These are phyloP conservation scores for Isaurus tuberculatus DNA, from an alignment of 92 coral and sea anemone species.

Conservation along the genomic window DNA sequence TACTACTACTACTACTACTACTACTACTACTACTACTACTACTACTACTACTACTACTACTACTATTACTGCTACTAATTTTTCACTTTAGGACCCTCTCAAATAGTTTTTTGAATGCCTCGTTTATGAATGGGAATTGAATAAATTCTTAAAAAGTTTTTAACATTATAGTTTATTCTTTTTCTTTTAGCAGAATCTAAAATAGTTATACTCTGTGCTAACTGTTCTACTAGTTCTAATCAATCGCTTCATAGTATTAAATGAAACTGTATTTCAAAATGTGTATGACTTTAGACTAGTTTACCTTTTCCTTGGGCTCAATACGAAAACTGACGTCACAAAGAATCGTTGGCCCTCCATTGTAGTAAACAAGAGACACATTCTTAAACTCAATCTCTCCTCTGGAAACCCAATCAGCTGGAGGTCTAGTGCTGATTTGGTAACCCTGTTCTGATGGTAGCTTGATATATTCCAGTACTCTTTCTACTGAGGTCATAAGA, in stretches of 20 bases:
- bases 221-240: background rate
- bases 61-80: no score
- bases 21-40: no score
- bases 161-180: no score
- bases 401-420: constrained; percentile 7
- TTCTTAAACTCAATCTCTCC: constrained; percentile 27
- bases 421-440: background rate
- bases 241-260: background rate
- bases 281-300: background rate
- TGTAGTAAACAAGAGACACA: constrained; percentile 17
- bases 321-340: background rate
- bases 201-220: no score
- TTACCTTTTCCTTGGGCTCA: constrained; percentile 15
- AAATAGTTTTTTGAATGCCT: no score
- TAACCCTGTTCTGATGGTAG: constrained; percentile 20
- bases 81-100: no score
- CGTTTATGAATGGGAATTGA: no score
- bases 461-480: constrained; percentile 1
- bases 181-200: no score
- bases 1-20: no score
- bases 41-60: no score
- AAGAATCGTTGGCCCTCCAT: constrained; percentile 19
- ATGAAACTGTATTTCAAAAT: no score
- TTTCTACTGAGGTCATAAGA: constrained; percentile 34
- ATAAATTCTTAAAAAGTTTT: no score